These are phyloP conservation scores for Lampris incognitus DNA, from an alignment of 2,113 vertebrate genomes.

Conservation along the genomic window DNA sequence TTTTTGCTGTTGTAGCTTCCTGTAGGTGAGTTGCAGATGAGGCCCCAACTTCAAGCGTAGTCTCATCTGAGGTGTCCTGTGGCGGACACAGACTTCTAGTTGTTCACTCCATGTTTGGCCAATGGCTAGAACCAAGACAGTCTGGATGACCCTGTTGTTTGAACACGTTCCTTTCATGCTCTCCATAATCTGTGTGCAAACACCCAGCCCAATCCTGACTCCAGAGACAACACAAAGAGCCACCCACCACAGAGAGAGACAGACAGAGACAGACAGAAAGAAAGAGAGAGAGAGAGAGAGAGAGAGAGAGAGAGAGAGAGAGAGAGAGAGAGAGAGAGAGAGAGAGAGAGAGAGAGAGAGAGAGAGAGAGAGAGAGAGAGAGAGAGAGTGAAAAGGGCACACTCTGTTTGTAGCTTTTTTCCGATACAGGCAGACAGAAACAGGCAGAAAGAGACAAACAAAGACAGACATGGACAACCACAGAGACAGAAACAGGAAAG, in stretches of 20 bases:
- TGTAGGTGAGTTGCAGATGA: constrained; percentile 34
- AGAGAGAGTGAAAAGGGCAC: not conserved
- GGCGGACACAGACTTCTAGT: constrained; percentile 28
- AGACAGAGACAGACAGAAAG: no score
- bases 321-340: constrained; percentile 9
- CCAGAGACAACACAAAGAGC: constrained; percentile 16
- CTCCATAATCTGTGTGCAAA: constrained; percentile 64
- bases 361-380: constrained; percentile 12
- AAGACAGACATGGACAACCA: not conserved
- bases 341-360: constrained; percentile 12
- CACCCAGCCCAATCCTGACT: constrained; percentile 47
- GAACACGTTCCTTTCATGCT: constrained; percentile 44
- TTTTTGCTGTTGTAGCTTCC: constrained; percentile 37
- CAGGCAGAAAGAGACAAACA: constrained; percentile 37
- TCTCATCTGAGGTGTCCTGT: constrained; percentile 26
- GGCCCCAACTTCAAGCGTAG: constrained; percentile 34
- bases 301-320: not conserved
- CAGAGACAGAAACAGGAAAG: constrained; percentile 21
- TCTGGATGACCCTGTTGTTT: constrained; percentile 46
- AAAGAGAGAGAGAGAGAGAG: constrained; percentile 2
- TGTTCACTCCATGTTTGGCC: constrained; percentile 37
- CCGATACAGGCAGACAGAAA: not conserved
- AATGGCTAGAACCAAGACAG: constrained; percentile 45
- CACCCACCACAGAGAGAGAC: not conserved
- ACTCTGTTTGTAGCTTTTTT: no score